Evolutionary conservation across 2,888 invertebrate species (phyloP).

Genomic region (Molorchus minor): DNA sequence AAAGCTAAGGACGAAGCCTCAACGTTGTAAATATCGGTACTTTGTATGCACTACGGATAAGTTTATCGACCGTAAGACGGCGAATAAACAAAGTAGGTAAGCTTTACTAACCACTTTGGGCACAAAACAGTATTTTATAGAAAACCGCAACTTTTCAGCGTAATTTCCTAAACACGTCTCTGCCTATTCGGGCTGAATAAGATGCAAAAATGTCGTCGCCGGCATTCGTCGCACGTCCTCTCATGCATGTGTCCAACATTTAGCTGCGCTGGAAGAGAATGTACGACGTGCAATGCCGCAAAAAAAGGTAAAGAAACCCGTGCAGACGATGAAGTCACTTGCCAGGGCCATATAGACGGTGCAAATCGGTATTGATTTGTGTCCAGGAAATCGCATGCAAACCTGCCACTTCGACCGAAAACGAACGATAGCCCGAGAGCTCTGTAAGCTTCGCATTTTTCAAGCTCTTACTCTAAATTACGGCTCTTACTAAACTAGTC

Average conservation of each 20-base stretch:
- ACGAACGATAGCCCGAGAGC: conserved; percentile 28
- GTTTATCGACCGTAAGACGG: conserved; percentile 43
- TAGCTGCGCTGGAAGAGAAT: conserved; percentile 25
- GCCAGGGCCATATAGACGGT: conserved; percentile 23
- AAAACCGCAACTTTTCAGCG: conserved; percentile 40
- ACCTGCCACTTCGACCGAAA: conserved; percentile 34
- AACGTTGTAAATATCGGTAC: conserved; percentile 30
- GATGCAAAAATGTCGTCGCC: conserved; percentile 38
- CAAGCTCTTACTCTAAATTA: conserved; percentile 16
- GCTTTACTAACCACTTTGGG: conserved; percentile 39
- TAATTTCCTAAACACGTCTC: conserved; percentile 34
- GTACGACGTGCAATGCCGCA: conserved; percentile 23
- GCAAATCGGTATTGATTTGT: conserved; percentile 39
- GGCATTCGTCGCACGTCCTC: conserved; percentile 40
- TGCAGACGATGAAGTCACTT: conserved; percentile 21
- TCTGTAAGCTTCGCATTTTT: conserved; percentile 19
- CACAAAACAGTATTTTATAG: conserved; percentile 38
- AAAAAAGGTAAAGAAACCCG: conserved; percentile 9
- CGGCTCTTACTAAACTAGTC: too few relatives aligned
- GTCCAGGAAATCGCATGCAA: conserved; percentile 36
- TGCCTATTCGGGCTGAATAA: conserved; percentile 32
- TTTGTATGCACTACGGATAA: conserved; percentile 41
- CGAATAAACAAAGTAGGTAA: conserved; percentile 43
- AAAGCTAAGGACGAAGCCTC: conserved; percentile 20
- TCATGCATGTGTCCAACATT: conserved; percentile 45